Conservation (phyloP, 2,113 vertebrate genomes). For the Paradisaea rubra region DNA sequence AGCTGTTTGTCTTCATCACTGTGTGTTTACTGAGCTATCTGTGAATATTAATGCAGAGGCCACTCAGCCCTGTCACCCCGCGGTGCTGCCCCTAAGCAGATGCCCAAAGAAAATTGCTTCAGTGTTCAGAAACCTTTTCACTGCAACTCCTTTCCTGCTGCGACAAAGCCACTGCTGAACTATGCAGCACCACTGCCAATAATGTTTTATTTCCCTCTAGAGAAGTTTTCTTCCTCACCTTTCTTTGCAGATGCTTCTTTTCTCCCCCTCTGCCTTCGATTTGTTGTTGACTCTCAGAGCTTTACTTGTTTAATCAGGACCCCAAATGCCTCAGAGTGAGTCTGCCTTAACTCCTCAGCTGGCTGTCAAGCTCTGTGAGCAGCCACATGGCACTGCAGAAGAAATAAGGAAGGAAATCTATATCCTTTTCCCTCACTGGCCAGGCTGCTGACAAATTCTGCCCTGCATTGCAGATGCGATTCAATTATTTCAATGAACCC, state of each 20-base stretch:
- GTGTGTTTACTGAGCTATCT: not conserved
- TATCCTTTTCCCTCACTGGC: not conserved
- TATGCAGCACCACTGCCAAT: not conserved
- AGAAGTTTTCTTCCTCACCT: not conserved
- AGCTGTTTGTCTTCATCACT: not conserved
- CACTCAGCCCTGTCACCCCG: fast-evolving
- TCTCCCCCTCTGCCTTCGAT: not conserved
- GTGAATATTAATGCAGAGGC: not conserved
- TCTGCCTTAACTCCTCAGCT: not conserved
- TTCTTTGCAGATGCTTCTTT: not conserved
- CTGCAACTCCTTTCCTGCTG: not conserved
- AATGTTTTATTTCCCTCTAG: not conserved
- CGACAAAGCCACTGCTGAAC: not conserved
- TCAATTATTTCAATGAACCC: constrained; percentile 24
- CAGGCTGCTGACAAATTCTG: constrained; percentile 21
- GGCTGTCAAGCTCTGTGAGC: not conserved
- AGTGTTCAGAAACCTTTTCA: not conserved
- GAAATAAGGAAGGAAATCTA: constrained; percentile 1
- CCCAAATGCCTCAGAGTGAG: not conserved
- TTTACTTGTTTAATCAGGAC: not conserved
- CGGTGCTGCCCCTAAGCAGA: not conserved
- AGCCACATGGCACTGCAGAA: not conserved
- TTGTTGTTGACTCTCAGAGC: not conserved
- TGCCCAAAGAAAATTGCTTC: not conserved
- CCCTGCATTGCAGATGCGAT: not conserved